Base-by-base conservation (phyloP, 2,888 invertebrate species). In the Caenorhabditis wallacei region DNA sequence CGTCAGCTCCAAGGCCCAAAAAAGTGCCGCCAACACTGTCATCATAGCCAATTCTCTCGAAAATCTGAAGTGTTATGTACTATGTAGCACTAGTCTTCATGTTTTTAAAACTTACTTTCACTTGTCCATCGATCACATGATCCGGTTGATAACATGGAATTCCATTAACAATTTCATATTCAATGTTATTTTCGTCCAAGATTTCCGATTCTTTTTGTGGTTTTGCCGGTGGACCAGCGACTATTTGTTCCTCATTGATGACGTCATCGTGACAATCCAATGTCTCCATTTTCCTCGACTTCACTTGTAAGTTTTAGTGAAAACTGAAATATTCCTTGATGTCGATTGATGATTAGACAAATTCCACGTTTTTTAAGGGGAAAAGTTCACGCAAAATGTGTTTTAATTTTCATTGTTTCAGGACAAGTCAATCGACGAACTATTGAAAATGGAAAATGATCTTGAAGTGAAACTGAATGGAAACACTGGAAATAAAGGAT, bases 401-500 rank as follows among this genome's bases (percentile, higher is more conserved):
- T 18, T 18, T 18, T 24, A 53, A 13, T 24, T 24, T 1, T 11
- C n/a, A 37, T 54, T 72, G 56, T 86, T 88, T 37, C 76, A 87
- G 84, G 97, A 97, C 61, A 99, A 99, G 94, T 95, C 96, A 0
- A 95, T 96, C 1, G 94, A 94, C 2, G 97, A 98, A 92, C 93
- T 99, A 86, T 95, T 95, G 88, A 95, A 95, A 72, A 93, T 99
- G 87, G 96, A 93, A 92, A 93, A 94, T 35, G 95, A 96, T 92
- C 97, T 99, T 90, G 95, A 93, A 91, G 93, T 94, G 30, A 95
- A 96, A 92, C 97, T 99, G 90, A 96, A 96, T 92, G 93, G 97
- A 93, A 95, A 98, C 82, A 94, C 95, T 95, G 56, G 97, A 96
- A 93, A 97, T 97, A 98, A 98, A 93, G 95, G 98, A 57, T 99